Conservation (phyloP, 2,113 vertebrate species). For the Leptosomus discolor region DNA sequence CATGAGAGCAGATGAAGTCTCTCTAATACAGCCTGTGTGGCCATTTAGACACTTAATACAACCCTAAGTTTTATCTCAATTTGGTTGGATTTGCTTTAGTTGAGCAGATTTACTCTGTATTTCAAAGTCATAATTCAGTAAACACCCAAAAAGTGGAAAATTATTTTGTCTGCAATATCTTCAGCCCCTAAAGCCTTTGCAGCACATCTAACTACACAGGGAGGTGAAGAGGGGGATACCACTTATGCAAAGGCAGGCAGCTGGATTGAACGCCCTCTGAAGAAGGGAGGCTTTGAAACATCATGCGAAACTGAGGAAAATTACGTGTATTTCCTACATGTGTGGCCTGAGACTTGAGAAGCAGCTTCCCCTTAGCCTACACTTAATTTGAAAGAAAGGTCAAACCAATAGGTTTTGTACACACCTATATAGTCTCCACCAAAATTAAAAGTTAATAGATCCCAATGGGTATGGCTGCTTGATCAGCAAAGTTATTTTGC, state of each 20-base stretch:
- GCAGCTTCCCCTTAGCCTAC: not conserved
- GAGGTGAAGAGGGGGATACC: not conserved
- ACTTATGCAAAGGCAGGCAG: not conserved
- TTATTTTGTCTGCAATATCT: not conserved
- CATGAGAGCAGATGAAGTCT: not conserved
- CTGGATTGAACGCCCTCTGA: not conserved
- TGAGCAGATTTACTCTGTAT: not conserved
- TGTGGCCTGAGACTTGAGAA: not conserved
- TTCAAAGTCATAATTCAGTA: not conserved
- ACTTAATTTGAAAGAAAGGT: not conserved
- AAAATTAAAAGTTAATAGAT: not conserved
- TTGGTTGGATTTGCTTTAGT: not conserved
- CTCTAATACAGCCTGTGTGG: not conserved
- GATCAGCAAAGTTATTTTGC: not conserved
- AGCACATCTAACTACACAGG: not conserved
- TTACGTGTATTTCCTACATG: not conserved
- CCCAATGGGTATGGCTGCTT: not conserved
- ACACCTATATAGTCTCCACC: not conserved
- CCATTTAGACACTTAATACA: not conserved
- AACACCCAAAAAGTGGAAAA: not conserved
- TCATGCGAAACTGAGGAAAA: not conserved
- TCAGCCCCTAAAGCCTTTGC: not conserved
- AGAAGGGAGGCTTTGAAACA: not conserved
- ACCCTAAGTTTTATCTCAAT: not conserved
- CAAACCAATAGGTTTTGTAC: not conserved